Evolutionary conservation across 2,888 invertebrate species (phyloP).

Genomic region (Physocephala rufipes): DNA sequence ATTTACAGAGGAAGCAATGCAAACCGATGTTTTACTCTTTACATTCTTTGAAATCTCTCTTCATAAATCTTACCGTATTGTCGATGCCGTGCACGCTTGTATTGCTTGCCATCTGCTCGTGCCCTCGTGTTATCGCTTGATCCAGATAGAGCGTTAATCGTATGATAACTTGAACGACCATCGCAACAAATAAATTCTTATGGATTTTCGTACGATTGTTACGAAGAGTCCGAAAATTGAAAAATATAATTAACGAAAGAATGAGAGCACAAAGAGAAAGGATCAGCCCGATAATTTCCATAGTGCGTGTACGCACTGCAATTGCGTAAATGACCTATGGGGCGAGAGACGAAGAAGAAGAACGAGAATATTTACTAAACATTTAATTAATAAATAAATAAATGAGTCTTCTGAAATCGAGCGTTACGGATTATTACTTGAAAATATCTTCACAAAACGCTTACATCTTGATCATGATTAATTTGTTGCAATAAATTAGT

Average conservation of each 20-base stretch:
- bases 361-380: too few species aligned
- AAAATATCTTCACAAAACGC: too few species aligned
- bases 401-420: background rate
- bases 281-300: slow-evolving; percentile 87
- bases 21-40: too few species aligned
- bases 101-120: slow-evolving; percentile 54
- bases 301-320: slow-evolving; percentile 74
- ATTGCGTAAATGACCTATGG: slow-evolving; percentile 73
- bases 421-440: too few species aligned
- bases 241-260: slow-evolving; percentile 82
- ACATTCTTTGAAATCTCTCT: background rate
- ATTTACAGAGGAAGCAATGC: too few species aligned
- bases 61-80: slow-evolving; percentile 71
- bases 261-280: slow-evolving; percentile 80
- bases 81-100: slow-evolving; percentile 70
- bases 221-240: slow-evolving; percentile 78
- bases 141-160: slow-evolving; percentile 80
- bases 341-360: background rate
- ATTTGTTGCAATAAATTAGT: slow-evolving; percentile 71
- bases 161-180: slow-evolving; percentile 79
- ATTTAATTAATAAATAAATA: background rate
- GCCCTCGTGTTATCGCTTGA: slow-evolving; percentile 70
- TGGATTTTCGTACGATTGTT: slow-evolving; percentile 88
- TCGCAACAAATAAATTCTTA: slow-evolving; percentile 84
- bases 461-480: slow-evolving; percentile 62